Evolutionary conservation across 2,113 vertebrate species (phyloP), one percentile per base, ranked within the genome.

Genomic region (Chrysochloris asiatica): DNA sequence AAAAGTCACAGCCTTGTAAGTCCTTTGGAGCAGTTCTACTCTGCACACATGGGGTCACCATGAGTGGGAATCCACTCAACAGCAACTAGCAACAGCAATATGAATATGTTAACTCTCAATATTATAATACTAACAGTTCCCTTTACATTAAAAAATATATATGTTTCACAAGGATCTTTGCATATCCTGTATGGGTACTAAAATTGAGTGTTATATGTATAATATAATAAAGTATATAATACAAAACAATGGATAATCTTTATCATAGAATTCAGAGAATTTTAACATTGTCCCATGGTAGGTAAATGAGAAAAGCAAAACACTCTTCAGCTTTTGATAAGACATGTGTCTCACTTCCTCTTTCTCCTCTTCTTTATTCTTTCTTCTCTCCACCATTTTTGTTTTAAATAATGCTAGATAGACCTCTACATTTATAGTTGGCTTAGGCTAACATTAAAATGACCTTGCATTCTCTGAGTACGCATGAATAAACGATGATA

Each of bases 241-340:
- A 56, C 36, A 80, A n/a, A 84, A 43, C n/a, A 36, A 13, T 72
- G 45, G 80, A 8, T 85, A 86, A 88, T 86, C 45, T 47, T 71
- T 77, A 85, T 43, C n/a, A 56, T 30, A 65, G 77, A 50, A 21
- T 83, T 93, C n/a, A 82, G 11, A 86, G 71, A 86, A 59, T 38
- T 77, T 26, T 14, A 81, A 47, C 38, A 8, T 83, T 69, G 65
- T 56, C 28, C 33, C 63, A 16, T 19, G 9, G 28, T 89, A 41
- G 14, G 28, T 87, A 65, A 67, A 79, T 4, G 22, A 43, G 38
- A 88, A 83, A 72, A 30, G 63, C 48, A 67, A n/a, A 38, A 26
- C 75, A 28, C 19, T 41, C 38, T 59, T 76, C 76, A 61, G 47
- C 67, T 81, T 83, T 86, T 33, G 12, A 11, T 65, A 59, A 73